Evolutionary conservation across 2,797 vertebrate species (phyloP), one percentile per base, ranked within the genome.

Genomic region (Oreortyx pictus): DNA sequence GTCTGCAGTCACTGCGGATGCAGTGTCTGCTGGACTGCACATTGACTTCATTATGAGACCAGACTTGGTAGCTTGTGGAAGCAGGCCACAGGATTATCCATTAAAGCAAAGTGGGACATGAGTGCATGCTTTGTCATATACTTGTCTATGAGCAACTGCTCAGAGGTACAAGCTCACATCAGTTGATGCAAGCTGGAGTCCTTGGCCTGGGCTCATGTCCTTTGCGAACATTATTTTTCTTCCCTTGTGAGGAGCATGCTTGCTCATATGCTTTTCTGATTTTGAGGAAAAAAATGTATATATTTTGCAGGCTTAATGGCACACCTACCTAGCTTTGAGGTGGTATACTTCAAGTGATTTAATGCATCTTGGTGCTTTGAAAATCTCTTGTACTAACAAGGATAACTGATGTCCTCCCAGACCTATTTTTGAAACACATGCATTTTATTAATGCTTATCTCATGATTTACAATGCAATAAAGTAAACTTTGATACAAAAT

Each of bases 381-480:
- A 90, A 90, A 75, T 86, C 35, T n/a, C 17, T 49, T 73, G 22
- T 27, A 49, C 11, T 46, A 81, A 64, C 11, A 92, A 74, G 3
- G 22, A 20, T 27, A 90, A 64, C 33, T 68, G 52, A 50, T n/a
- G 31, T 19, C 29, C 44, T 78, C 47, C 27, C 59, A 89, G 79
- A 70, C 56, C n/a, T 81, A 11, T 65, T 57, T 66, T 35, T 33
- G 50, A 75, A 78, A 18, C 71, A 60, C 18, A 8, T 79, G 76
- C 9, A 54, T 73, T 86, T 92, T 83, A 78, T 89, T 88, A 83
- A 70, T 89, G 41, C 18, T 93, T 88, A 35, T 68, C 62, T 90
- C 23, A 10, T 57, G 43, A 88, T 91, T 73, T 84, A 86, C 67
- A 82, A 37, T 54, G 33, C 57, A 65, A 64, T 71, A 50, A 23